Evolutionary conservation across 2,888 invertebrate genomes (phyloP).

Genomic region (Lasioglossum pauxillum): DNA sequence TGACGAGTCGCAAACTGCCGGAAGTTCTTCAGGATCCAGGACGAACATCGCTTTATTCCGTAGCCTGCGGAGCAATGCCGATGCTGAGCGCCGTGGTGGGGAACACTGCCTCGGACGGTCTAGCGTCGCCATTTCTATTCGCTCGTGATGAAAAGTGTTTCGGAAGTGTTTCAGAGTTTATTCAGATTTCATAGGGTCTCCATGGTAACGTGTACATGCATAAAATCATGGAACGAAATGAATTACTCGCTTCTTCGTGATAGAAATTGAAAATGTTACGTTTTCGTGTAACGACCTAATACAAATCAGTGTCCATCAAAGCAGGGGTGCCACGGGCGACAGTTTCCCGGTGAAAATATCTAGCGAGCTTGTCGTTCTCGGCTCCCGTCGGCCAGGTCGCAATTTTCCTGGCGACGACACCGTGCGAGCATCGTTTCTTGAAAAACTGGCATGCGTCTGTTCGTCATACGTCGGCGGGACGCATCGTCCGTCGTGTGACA

Average conservation of each 20-base stretch:
- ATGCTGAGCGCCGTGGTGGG: not conserved
- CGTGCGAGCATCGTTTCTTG: conserved; percentile 1
- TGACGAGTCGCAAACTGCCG: conserved; percentile 38
- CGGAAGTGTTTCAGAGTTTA: too few relatives aligned
- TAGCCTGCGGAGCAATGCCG: not conserved
- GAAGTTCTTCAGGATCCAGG: not conserved
- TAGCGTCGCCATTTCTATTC: not conserved
- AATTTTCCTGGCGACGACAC: conserved; percentile 13
- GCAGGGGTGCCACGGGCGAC: not conserved
- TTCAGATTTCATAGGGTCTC: too few relatives aligned
- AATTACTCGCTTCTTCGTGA: too few relatives aligned
- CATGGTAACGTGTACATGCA: too few relatives aligned
- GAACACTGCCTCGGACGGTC: not conserved
- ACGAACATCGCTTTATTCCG: not conserved
- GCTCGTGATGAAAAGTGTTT: too few relatives aligned
- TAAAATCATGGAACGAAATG: too few relatives aligned
- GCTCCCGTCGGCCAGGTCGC: not conserved
- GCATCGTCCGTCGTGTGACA: conserved; percentile 19
- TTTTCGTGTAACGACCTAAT: not conserved
- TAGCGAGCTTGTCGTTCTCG: not conserved
- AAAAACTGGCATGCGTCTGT: conserved; percentile 16
- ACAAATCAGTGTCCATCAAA: not conserved
- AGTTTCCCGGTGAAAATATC: conserved; percentile 3
- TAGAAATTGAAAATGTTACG: not conserved
- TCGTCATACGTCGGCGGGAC: not conserved